These are phyloP conservation scores for Leptodactylus fallax DNA, from an alignment of 2,797 vertebrate species.

Conservation along the genomic window DNA sequence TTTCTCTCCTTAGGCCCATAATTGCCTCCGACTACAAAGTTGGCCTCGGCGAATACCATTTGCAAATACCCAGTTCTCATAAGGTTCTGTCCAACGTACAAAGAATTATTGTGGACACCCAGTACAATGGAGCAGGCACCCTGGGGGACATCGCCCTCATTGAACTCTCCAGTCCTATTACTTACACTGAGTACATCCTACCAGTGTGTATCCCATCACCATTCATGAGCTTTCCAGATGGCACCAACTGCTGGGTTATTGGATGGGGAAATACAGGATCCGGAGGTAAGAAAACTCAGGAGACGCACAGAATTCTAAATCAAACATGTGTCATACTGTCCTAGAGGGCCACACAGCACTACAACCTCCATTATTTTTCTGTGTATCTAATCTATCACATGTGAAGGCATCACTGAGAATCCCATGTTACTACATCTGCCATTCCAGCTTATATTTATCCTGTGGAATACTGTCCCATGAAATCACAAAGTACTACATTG, in stretches of 20 bases:
- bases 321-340: too few relatives aligned
- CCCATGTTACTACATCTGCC: too few relatives aligned
- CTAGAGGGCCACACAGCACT: too few relatives aligned
- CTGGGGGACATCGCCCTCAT: constrained; percentile 7
- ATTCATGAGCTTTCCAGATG: not conserved
- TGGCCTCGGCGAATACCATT: constrained; percentile 2
- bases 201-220: not conserved
- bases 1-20: not conserved
- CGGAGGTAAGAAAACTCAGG: not conserved
- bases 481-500: too few relatives aligned
- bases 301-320: too few relatives aligned
- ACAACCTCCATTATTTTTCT: too few relatives aligned
- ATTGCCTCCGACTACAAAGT: not conserved
- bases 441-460: too few relatives aligned
- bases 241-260: not conserved
- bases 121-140: not conserved
- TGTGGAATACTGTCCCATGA: too few relatives aligned
- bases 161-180: not conserved
- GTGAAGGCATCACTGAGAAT: too few relatives aligned
- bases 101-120: not conserved
- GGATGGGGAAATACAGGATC: not conserved
- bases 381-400: too few relatives aligned
- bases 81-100: not conserved
- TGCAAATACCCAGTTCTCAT: not conserved
- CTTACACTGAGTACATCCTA: not conserved